Percentiles rank a stretch among this genome's conserved stretches.
phyloP scores from a whole-genome alignment of 2,888 invertebrate genomes.

The Agrochola lota region DNA sequence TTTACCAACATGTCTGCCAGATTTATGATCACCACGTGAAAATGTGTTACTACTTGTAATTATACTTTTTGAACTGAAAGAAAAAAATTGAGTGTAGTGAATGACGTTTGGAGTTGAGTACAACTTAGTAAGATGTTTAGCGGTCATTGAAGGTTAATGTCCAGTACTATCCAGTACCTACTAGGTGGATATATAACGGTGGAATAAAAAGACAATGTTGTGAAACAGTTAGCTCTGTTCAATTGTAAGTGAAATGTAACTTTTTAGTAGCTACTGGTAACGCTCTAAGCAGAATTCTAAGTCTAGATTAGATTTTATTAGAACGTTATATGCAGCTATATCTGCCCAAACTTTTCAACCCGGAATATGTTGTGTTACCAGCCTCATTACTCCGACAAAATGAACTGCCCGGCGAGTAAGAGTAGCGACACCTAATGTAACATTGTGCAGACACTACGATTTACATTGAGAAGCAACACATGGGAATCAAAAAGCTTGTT shows the following conservation, averaged over 20 bases:
- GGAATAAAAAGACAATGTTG: not conserved
- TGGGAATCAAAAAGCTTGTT: constrained; percentile 33
- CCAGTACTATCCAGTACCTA: too few relatives aligned
- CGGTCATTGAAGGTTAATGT: not conserved
- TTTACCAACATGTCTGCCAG: constrained; percentile 76
- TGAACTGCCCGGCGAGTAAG: not conserved
- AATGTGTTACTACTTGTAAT: constrained; percentile 66
- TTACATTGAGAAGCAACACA: constrained; percentile 18
- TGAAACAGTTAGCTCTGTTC: not conserved
- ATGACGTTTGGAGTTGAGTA: too few relatives aligned
- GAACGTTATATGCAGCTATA: not conserved
- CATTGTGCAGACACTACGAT: constrained; percentile 4
- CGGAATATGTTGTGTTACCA: not conserved
- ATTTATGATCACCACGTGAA: constrained; percentile 72
- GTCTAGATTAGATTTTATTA: not conserved
- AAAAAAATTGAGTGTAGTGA: not conserved
- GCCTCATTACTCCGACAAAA: not conserved
- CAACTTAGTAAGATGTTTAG: not conserved
- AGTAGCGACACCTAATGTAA: not conserved
- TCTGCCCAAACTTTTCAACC: not conserved
- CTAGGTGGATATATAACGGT: not conserved
- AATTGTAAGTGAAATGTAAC: not conserved
- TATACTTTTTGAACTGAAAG: constrained; percentile 49
- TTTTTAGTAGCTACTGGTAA: not conserved
- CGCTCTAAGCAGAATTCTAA: not conserved